Conservation (phyloP, 1,140 invertebrate genomes). For the Diabrotica virgifera region DNA sequence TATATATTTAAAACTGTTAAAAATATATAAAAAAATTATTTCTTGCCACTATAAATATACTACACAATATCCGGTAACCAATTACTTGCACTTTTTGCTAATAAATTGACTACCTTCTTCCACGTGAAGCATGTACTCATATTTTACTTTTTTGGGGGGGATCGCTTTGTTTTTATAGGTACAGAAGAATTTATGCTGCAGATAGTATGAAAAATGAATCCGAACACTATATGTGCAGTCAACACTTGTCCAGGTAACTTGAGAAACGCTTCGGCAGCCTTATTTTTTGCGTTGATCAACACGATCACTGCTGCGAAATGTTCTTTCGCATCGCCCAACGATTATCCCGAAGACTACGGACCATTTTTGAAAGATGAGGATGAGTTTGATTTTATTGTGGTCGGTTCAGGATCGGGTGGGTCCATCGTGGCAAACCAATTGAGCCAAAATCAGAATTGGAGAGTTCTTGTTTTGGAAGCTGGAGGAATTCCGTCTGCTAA, state of each 20-base stretch:
- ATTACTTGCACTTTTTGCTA: no score
- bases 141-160: no score
- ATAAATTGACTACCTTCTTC: no score
- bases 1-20: no score
- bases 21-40: no score
- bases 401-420: constrained; percentile 34
- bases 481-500: constrained; percentile 30
- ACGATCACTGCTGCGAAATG: constrained; percentile 25
- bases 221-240: no score
- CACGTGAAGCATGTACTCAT: no score
- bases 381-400: constrained; percentile 38
- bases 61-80: no score
- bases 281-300: constrained; percentile 34
- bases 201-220: no score
- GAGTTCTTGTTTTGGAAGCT: constrained; percentile 36
- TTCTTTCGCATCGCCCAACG: constrained; percentile 18
- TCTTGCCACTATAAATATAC: no score
- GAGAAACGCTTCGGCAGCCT: constrained; percentile 21
- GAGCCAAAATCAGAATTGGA: constrained; percentile 32
- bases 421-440: constrained; percentile 34
- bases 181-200: no score
- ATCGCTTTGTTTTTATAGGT: no score
- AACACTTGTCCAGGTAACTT: constrained; percentile 20
- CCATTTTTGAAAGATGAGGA: constrained; percentile 23
- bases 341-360: constrained; percentile 25